A percentile compares a stretch with the other conserved stretches of the same genome.
Evolutionary conservation across 2,888 invertebrate species (phyloP).

Genomic region (Drosophila acutilabella): DNA sequence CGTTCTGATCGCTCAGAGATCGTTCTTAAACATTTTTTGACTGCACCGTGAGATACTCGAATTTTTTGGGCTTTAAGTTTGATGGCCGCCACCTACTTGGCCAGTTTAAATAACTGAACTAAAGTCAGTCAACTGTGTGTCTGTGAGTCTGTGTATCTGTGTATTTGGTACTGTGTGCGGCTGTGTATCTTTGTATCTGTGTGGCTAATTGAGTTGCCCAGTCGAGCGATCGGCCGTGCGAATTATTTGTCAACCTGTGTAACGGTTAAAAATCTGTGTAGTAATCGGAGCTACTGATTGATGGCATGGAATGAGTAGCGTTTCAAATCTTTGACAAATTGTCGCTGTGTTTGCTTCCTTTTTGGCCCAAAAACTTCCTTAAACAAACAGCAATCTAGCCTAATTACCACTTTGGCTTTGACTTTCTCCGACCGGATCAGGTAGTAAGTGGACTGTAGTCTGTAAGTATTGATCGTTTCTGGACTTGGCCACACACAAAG

Average conservation of each 20-base stretch:
- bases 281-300: conserved; percentile 71
- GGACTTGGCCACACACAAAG: conserved; percentile 62
- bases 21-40: conserved; percentile 21
- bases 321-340: conserved; percentile 73
- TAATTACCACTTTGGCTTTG: conserved; percentile 25
- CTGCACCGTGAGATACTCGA: conserved; percentile 76
- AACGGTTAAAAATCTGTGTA: conserved; percentile 71
- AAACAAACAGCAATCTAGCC: conserved; percentile 60
- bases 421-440: conserved; percentile 41
- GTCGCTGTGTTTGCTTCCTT: conserved; percentile 50
- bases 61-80: conserved; percentile 36
- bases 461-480: conserved; percentile 34
- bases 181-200: conserved; percentile 31
- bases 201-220: conserved; percentile 79
- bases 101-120: conserved; percentile 21
- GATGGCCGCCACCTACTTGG: conserved; percentile 73
- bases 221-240: conserved; percentile 71
- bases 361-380: conserved; percentile 57
- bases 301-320: conserved; percentile 54
- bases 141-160: conserved; percentile 5
- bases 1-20: conserved; percentile 13
- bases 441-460: conserved; percentile 2
- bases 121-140: conserved; percentile 72
- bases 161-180: conserved; percentile 47
- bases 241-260: conserved; percentile 74